A percentile compares a stretch with the other conserved stretches of the same genome.
Evolutionary conservation across 1,140 invertebrate species (phyloP).

Genomic region (Argopecten irradians): DNA sequence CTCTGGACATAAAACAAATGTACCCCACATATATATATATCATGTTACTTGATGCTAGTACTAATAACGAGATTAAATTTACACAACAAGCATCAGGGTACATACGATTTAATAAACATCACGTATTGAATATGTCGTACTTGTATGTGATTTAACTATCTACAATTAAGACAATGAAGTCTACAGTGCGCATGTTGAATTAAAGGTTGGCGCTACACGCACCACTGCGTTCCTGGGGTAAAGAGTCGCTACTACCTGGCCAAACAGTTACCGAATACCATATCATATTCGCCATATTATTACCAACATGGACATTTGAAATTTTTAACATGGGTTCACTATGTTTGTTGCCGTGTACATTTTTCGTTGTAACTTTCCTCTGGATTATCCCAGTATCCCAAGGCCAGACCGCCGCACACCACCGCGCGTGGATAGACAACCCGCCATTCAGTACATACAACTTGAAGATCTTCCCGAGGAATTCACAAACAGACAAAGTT

Average conservation of each 20-base stretch:
- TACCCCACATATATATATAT: no score
- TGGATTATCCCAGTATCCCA: neutral
- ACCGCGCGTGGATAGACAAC: neutral
- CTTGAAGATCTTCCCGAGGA: conserved; percentile 44
- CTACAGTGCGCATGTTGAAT: neutral
- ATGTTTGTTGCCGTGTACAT: neutral
- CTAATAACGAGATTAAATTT: no score
- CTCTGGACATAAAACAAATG: no score
- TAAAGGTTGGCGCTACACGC: neutral
- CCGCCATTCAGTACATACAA: conserved; percentile 37
- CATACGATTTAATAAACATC: no score
- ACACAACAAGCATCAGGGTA: no score
- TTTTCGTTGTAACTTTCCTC: neutral
- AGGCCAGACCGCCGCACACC: neutral
- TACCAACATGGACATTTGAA: neutral
- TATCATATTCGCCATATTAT: neutral
- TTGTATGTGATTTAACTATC: neutral
- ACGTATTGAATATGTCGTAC: neutral
- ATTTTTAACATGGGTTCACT: neutral
- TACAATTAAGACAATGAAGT: neutral
- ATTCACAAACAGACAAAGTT: conserved; percentile 37
- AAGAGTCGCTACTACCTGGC: neutral
- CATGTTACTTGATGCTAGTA: no score
- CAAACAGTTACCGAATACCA: neutral
- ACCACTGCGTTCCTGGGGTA: neutral